Evolutionary conservation across 2,113 vertebrate species (phyloP).

Genomic region (Pycnonotus jocosus): DNA sequence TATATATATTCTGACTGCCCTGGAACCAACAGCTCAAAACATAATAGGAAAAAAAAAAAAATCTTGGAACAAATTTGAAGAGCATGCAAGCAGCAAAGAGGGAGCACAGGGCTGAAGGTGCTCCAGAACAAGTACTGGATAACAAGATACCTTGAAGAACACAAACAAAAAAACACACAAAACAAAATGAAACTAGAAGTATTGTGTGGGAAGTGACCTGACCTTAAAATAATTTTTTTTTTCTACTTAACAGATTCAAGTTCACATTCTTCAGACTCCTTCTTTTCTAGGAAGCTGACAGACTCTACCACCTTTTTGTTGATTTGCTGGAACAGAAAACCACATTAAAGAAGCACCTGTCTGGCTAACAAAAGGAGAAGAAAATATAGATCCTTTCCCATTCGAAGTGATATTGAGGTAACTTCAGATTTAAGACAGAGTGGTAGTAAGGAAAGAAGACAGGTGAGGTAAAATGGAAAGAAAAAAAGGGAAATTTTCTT

Average conservation of each 20-base stretch:
- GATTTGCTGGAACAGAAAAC: neutral
- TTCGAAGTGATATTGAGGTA: neutral
- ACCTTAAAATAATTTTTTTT: neutral
- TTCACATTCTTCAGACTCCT: neutral
- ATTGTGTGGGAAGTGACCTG: neutral
- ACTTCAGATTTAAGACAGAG: neutral
- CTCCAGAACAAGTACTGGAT: neutral
- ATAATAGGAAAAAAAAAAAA: neutral
- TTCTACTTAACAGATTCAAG: neutral
- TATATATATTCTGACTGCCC: neutral
- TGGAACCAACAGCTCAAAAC: neutral
- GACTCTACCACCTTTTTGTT: neutral
- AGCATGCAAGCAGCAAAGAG: neutral
- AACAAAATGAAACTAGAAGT: neutral
- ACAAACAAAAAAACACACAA: accelerated
- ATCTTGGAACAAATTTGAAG: neutral
- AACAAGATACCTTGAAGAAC: neutral
- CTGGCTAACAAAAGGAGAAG: neutral
- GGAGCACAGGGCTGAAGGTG: neutral
- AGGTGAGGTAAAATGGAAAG: neutral
- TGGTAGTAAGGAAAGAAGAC: neutral
- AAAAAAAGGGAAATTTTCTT: neutral
- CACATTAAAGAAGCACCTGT: neutral
- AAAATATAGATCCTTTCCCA: neutral
- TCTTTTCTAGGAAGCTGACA: neutral